These are phyloP conservation scores for Eupithecia subumbrata DNA, from an alignment of 2,888 invertebrate species.

Conservation along the genomic window DNA sequence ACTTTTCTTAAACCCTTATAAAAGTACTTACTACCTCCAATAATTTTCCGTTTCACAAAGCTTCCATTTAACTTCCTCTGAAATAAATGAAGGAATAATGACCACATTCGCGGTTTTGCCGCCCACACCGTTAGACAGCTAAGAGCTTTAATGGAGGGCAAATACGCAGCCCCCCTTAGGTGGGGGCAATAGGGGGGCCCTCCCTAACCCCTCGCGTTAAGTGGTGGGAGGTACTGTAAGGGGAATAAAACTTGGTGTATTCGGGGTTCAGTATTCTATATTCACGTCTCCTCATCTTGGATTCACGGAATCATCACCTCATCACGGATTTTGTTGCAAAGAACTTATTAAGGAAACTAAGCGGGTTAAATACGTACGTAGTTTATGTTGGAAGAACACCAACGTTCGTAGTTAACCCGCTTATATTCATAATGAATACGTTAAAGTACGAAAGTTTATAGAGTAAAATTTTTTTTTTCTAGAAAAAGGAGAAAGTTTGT, in stretches of 20 bases:
- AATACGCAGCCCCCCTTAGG: conserved; percentile 39
- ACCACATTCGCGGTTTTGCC: conserved; percentile 21
- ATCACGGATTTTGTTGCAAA: not conserved
- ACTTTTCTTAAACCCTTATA: not conserved
- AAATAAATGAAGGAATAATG: not conserved
- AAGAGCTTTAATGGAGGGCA: conserved; percentile 61
- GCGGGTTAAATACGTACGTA: too few species aligned
- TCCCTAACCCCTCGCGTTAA: conserved; percentile 34
- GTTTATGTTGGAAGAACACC: too few species aligned
- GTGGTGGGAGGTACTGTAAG: conserved; percentile 42
- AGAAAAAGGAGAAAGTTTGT: too few species aligned
- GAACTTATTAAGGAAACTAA: too few species aligned
- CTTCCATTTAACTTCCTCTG: not conserved
- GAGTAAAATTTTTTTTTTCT: too few species aligned
- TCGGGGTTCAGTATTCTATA: not conserved
- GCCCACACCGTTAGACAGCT: conserved; percentile 37
- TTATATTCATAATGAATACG: too few species aligned
- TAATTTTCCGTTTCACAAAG: not conserved
- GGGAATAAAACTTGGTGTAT: conserved; percentile 12
- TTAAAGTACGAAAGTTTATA: too few species aligned
- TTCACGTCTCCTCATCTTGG: too few species aligned
- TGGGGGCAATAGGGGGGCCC: not conserved
- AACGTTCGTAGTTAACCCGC: too few species aligned
- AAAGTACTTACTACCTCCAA: not conserved
- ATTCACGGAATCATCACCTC: too few species aligned